Evolutionary conservation across 1,140 invertebrate species (phyloP).

Genomic region (Epicauta chinensis): DNA sequence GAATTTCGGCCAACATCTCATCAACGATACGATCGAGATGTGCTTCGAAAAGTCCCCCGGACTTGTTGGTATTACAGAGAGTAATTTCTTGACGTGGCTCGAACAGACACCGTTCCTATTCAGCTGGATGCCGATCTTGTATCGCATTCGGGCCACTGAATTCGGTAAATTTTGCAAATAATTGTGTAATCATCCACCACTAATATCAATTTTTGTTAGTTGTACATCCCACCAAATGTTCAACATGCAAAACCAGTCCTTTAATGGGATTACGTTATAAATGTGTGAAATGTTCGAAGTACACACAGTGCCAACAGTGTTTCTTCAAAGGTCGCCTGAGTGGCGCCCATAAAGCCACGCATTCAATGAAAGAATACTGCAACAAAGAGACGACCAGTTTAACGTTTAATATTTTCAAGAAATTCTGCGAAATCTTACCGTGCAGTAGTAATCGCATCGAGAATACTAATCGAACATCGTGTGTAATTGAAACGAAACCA

Average conservation of each 20-base stretch:
- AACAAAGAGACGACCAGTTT: conserved; percentile 27
- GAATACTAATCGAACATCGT: no score
- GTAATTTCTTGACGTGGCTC: conserved; percentile 49
- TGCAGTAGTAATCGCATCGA: conserved; percentile 18
- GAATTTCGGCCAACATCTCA: conserved; percentile 47
- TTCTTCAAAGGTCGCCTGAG: conserved; percentile 63
- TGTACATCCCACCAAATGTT: conserved; percentile 47
- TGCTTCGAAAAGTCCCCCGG: conserved; percentile 52
- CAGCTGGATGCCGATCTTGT: conserved; percentile 50
- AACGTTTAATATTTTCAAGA: conserved; percentile 38
- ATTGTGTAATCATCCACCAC: conserved; percentile 3
- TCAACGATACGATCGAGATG: conserved; percentile 52
- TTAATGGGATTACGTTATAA: conserved; percentile 55
- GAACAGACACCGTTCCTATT: conserved; percentile 48
- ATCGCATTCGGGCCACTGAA: conserved; percentile 48
- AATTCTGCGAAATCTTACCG: conserved; percentile 28
- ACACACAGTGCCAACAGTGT: conserved; percentile 70
- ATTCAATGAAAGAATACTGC: conserved; percentile 71
- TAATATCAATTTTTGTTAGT: conserved; percentile 38
- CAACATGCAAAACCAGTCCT: conserved; percentile 47
- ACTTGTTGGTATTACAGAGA: conserved; percentile 46
- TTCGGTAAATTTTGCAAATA: conserved; percentile 43
- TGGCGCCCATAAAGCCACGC: conserved; percentile 63
- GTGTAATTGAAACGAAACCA: conserved; percentile 17
- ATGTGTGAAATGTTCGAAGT: conserved; percentile 65